Conservation (phyloP, 2,797 vertebrate genomes). For the Eleutherodactylus coqui region DNA sequence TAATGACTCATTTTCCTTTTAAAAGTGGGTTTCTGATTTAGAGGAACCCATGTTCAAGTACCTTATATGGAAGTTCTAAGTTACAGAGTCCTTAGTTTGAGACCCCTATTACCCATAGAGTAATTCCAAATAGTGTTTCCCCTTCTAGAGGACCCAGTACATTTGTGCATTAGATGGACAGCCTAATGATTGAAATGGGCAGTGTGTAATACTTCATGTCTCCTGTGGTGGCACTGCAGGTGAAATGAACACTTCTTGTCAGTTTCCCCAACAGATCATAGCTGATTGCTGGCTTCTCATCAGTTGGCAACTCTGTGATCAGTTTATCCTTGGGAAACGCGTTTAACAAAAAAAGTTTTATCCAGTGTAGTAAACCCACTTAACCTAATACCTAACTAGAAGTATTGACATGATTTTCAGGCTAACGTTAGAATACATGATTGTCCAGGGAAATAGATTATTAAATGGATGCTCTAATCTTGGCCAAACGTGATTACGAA, state of each 20-base stretch:
- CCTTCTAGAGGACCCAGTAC: not conserved
- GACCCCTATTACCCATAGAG: not conserved
- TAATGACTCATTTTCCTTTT: not conserved
- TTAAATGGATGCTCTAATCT: no score
- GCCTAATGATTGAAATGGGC: not conserved
- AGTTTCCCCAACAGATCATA: not conserved
- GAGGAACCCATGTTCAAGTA: not conserved
- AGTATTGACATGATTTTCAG: not conserved
- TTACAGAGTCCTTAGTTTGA: not conserved
- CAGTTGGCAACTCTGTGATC: not conserved
- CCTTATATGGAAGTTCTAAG: not conserved
- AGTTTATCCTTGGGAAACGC: not conserved
- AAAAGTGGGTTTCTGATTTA: not conserved
- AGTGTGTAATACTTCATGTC: not conserved
- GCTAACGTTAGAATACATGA: not conserved
- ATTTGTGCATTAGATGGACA: not conserved
- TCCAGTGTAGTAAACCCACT: not conserved
- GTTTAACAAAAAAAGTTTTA: not conserved
- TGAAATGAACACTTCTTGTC: not conserved
- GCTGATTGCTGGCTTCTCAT: not conserved
- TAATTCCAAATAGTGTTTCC: not conserved
- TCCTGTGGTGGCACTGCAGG: not conserved
- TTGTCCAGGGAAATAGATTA: not conserved
- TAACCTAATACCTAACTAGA: not conserved
- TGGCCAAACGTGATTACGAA: no score